phyloP scores from a whole-genome alignment of 2,113 vertebrate species.

The Nycticryphes semicollaris region DNA sequence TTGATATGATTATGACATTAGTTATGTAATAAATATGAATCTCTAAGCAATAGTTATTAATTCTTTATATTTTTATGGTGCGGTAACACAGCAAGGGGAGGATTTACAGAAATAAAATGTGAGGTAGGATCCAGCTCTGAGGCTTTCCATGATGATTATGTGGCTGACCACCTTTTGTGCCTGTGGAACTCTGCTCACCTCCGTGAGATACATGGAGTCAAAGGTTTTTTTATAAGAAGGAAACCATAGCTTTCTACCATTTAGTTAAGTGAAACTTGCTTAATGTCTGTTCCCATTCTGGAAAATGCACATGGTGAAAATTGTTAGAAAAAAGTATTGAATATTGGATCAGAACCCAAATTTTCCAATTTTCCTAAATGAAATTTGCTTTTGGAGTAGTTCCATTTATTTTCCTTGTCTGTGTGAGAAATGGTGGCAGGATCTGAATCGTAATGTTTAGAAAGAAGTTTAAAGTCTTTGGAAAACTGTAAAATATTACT shows the following conservation, averaged over 20 bases:
- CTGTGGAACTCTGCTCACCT: neutral
- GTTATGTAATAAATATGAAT: neutral
- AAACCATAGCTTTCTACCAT: neutral
- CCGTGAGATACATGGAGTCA: neutral
- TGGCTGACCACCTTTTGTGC: neutral
- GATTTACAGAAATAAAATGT: neutral
- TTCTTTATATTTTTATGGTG: neutral
- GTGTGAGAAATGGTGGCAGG: neutral
- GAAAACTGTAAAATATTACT: conserved; percentile 49
- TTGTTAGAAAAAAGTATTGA: neutral
- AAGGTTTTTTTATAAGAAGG: neutral
- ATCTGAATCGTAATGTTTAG: conserved; percentile 27
- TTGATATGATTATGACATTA: neutral
- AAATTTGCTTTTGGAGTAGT: neutral
- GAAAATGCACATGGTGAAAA: neutral
- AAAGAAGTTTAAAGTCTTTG: conserved; percentile 20
- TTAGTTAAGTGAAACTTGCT: neutral
- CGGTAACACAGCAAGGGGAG: neutral
- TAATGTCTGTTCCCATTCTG: neutral
- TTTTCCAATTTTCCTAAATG: neutral
- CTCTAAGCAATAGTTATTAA: neutral
- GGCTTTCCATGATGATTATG: neutral
- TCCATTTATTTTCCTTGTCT: neutral
- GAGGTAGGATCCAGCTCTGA: neutral
- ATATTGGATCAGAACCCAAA: neutral